These are phyloP conservation scores for Syngnathus typhle DNA, from an alignment of 2,113 vertebrate species.

Conservation along the genomic window DNA sequence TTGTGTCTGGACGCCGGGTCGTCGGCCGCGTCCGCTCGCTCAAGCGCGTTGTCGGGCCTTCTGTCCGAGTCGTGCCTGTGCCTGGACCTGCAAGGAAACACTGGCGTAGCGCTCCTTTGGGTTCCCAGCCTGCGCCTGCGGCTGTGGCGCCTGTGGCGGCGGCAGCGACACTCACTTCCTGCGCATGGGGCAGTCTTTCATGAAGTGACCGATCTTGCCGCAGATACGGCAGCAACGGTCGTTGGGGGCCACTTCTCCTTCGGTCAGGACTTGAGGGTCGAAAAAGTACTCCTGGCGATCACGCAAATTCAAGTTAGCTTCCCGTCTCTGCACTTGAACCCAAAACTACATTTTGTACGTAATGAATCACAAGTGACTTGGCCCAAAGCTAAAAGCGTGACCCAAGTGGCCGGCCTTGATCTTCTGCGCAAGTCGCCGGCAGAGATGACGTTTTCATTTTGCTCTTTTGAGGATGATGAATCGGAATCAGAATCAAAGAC, in stretches of 20 bases:
- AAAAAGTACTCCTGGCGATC: conserved; percentile 86
- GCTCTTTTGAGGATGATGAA: too few relatives aligned
- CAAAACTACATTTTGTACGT: too few relatives aligned
- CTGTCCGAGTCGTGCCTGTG: conserved; percentile 65
- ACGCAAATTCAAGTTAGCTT: background rate
- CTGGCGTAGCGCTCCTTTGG: background rate
- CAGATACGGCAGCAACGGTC: conserved; percentile 93
- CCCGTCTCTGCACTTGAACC: too few relatives aligned
- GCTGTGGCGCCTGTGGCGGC: background rate
- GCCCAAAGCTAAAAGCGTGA: too few relatives aligned
- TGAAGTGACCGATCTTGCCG: conserved; percentile 95
- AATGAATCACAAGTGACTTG: too few relatives aligned
- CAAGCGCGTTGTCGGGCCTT: conserved; percentile 68
- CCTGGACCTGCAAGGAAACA: conserved; percentile 61
- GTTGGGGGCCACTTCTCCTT: conserved; percentile 88
- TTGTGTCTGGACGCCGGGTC: conserved; percentile 65
- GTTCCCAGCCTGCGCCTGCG: background rate
- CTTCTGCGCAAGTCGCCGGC: too few relatives aligned
- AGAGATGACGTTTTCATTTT: too few relatives aligned
- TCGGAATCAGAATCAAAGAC: conserved; percentile 19
- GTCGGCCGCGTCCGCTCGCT: conserved; percentile 59
- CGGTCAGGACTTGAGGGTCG: conserved; percentile 87
- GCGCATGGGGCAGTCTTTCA: conserved; percentile 91
- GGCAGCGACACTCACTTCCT: conserved; percentile 74
- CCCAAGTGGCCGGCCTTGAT: too few relatives aligned